Evolutionary conservation across 2,113 vertebrate genomes (phyloP).

Genomic region (Montifringilla adamsi): DNA sequence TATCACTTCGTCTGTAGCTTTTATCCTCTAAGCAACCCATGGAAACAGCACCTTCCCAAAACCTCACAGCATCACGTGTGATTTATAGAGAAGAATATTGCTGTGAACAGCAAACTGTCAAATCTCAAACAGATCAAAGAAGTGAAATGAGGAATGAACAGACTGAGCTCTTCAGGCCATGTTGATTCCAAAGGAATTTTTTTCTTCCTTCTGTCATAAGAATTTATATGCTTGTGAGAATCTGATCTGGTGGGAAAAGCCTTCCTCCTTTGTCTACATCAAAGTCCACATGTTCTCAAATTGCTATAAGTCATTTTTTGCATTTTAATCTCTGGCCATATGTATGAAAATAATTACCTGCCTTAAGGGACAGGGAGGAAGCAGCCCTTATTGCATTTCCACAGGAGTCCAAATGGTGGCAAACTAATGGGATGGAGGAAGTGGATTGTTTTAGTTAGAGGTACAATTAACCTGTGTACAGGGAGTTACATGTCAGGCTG

Average conservation of each 20-base stretch:
- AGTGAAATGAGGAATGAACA: constrained; percentile 21
- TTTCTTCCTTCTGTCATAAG: constrained; percentile 61
- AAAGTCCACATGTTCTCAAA: constrained; percentile 62
- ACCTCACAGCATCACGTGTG: neutral
- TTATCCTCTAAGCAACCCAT: neutral
- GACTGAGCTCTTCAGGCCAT: constrained; percentile 50
- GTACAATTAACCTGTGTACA: neutral
- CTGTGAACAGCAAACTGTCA: constrained; percentile 56
- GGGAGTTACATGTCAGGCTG: neutral
- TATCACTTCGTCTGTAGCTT: neutral
- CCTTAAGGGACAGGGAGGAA: constrained; percentile 48
- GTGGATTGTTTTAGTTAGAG: neutral
- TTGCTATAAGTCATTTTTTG: constrained; percentile 47
- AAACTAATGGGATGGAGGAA: neutral
- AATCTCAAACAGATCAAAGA: constrained; percentile 70
- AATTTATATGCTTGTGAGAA: constrained; percentile 43
- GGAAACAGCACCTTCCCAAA: neutral
- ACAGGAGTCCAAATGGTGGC: neutral
- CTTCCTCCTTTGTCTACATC: constrained; percentile 62
- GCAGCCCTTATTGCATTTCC: constrained; percentile 3
- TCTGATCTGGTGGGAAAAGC: constrained; percentile 34
- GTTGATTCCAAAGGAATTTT: constrained; percentile 40
- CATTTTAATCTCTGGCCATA: constrained; percentile 52
- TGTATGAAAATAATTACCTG: constrained; percentile 51
- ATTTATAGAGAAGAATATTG: constrained; percentile 59